Evolutionary conservation across 2,113 vertebrate species (phyloP), one percentile per base, ranked within the genome.

Genomic region (Aix galericulata): DNA sequence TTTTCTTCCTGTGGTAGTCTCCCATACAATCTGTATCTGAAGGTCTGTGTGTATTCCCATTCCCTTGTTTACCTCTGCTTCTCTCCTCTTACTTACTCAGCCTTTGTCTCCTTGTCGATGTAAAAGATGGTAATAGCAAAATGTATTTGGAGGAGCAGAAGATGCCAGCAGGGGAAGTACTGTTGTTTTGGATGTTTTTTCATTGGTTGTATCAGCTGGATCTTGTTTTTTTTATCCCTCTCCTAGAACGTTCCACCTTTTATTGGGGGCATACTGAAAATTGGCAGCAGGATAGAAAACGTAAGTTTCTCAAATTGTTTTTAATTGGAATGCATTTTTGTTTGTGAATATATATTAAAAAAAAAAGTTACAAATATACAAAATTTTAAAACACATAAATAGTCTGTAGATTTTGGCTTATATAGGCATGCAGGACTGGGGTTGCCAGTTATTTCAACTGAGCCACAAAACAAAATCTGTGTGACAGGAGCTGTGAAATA

Each of bases 191-290:
- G 6, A 5, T 66, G 36, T 4, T 67, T 86, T 77, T 77, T n/a
- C 42, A 63, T 32, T 66, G 56, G 16, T 34, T 38, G 2, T 29
- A 17, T 75, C 68, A 55, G 25, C 31, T 74, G 50, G 5, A 64
- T 62, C 26, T 88, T 76, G 34, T 86, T 86, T 94, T 94, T 13
- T 93, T 56, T 12, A 0, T 58, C 7, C 4, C 82, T 23, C 0
- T 58, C 59, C 1, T 93, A 98, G 98, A 96, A 97, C 18, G 32
- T 97, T 74, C 94, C 94, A 5, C 58, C 69, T 80, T 96, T 97
- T 76, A 97, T 98, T 32, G 59, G 72, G 60, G 95, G 94, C 44
- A 55, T 98, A 89, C 67, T 98, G 88, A 97, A 81, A 95, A 98
- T 98, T 82, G 98, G 97, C 67, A 96, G 63, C 75, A 94, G 87